Evolutionary conservation across 2,113 vertebrate genomes (phyloP).

Genomic region (Verasper variegatus): DNA sequence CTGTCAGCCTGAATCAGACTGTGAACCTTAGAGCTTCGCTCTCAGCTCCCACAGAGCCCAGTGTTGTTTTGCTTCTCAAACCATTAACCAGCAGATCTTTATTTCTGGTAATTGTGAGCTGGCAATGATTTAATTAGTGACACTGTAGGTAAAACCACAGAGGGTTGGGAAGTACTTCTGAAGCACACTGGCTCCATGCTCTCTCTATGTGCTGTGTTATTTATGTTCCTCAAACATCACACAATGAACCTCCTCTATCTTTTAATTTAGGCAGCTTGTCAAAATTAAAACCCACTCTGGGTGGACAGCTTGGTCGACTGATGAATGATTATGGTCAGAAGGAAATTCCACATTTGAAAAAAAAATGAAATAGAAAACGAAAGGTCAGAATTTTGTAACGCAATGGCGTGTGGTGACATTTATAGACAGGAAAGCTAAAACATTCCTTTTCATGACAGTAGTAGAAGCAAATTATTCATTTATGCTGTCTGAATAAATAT

Average conservation of each 20-base stretch:
- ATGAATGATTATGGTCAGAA: background rate
- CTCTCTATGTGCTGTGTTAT: background rate
- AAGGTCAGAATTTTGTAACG: slow-evolving; percentile 6
- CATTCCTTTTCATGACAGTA: background rate
- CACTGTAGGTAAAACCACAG: slow-evolving; percentile 16
- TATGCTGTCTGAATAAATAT: background rate
- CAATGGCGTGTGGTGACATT: background rate
- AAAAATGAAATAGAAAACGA: background rate
- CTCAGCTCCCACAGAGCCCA: slow-evolving; percentile 30
- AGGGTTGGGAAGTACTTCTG: background rate
- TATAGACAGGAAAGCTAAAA: background rate
- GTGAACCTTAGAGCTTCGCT: slow-evolving; percentile 20
- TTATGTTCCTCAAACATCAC: too few relatives aligned
- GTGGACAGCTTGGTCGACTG: background rate
- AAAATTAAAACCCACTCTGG: background rate
- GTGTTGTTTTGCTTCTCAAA: slow-evolving; percentile 38
- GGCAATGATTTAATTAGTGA: slow-evolving; percentile 34
- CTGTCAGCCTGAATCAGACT: slow-evolving; percentile 50
- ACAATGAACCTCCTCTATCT: too few relatives aligned
- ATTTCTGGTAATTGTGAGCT: slow-evolving; percentile 27
- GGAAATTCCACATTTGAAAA: background rate
- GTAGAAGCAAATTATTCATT: background rate
- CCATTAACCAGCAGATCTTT: slow-evolving; percentile 41
- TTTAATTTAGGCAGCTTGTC: background rate
- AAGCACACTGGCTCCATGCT: background rate